A percentile compares a stretch with the other conserved stretches of the same genome.
Conservation (phyloP, 2,888 invertebrate species). For the Candidula unifasciata region DNA sequence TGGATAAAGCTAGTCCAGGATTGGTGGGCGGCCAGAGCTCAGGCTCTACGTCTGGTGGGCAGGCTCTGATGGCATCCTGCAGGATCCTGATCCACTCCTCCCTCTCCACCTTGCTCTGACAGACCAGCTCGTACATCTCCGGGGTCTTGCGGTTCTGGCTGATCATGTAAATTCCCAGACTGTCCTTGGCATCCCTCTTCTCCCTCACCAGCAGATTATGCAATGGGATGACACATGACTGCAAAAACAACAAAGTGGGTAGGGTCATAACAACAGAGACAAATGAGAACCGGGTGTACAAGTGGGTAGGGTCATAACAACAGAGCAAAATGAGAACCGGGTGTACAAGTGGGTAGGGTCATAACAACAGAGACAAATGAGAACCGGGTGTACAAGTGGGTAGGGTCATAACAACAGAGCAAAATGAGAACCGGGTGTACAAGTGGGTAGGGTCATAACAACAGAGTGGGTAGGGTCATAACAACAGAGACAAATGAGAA, state of each 20-base stretch:
- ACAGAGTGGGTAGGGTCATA: too few species aligned
- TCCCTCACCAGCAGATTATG: constrained; percentile 94
- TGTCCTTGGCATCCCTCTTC: constrained; percentile 91
- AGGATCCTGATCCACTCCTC: constrained; percentile 93
- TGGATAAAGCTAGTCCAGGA: constrained; percentile 79
- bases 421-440: too few species aligned
- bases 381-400: too few species aligned
- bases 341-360: too few species aligned
- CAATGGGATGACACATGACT: constrained; percentile 94
- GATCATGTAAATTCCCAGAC: constrained; percentile 92
- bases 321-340: too few species aligned
- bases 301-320: too few species aligned
- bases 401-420: too few species aligned
- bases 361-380: too few species aligned
- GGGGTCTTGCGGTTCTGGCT: constrained; percentile 93
- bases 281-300: too few species aligned
- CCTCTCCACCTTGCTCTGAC: constrained; percentile 91
- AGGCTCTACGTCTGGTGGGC: constrained; percentile 82
- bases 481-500: too few species aligned
- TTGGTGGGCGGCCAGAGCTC: constrained; percentile 17
- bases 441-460: too few species aligned
- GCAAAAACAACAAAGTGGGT: constrained; percentile 65
- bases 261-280: too few species aligned
- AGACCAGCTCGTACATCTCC: constrained; percentile 96
- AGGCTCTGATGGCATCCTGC: constrained; percentile 88